phyloP scores from a whole-genome alignment of 1,140 invertebrate genomes.

The Apis dorsata region DNA sequence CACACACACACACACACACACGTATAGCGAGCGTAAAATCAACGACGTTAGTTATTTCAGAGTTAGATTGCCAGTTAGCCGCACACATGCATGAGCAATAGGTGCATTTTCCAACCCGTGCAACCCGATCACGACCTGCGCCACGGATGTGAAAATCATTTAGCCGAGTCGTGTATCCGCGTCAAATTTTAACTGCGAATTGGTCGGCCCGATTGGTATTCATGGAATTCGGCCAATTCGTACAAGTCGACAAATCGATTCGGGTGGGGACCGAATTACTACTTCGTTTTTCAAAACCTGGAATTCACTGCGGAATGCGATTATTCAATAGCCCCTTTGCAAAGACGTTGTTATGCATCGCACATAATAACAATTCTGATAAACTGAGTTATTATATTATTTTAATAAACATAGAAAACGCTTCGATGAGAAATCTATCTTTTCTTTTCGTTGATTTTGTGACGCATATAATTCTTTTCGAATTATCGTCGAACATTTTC shows the following conservation, averaged over 20 bases:
- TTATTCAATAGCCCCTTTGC: background rate
- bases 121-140: background rate
- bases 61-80: constrained; percentile 26
- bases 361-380: no score
- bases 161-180: constrained; percentile 13
- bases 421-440: no score
- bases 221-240: constrained; percentile 49
- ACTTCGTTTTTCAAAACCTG: constrained; percentile 42
- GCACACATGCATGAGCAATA: background rate
- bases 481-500: no score
- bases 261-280: background rate
- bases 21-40: background rate
- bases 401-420: no score
- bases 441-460: no score
- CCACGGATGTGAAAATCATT: constrained; percentile 50
- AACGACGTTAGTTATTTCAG: constrained; percentile 39
- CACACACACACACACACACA: no score
- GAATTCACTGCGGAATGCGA: constrained; percentile 25
- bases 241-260: constrained; percentile 46
- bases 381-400: no score
- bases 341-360: background rate
- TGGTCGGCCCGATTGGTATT: constrained; percentile 42
- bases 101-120: background rate
- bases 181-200: constrained; percentile 53
- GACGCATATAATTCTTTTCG: no score